A percentile compares a stretch with the other conserved stretches of the same genome.
Evolutionary conservation across 2,888 invertebrate species (phyloP).

Genomic region (Himalopsyche tibetana): DNA sequence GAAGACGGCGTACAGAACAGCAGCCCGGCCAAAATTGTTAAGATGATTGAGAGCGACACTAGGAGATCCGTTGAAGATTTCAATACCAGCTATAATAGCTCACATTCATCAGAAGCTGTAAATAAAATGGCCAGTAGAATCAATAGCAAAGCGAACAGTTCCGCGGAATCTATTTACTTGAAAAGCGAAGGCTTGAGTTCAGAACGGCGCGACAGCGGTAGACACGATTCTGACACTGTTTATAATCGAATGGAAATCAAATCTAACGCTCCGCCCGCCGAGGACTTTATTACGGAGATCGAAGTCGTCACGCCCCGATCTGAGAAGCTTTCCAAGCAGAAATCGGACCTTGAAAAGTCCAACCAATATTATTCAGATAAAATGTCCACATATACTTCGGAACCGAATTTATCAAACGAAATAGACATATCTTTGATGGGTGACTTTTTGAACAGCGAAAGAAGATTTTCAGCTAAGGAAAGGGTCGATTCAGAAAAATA

Average conservation of each 20-base stretch:
- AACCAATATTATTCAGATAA: constrained; percentile 45
- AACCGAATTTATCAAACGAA: constrained; percentile 68
- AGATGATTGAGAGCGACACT: constrained; percentile 62
- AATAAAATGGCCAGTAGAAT: constrained; percentile 55
- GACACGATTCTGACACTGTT: constrained; percentile 24
- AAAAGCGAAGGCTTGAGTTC: constrained; percentile 65
- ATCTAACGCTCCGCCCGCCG: constrained; percentile 68
- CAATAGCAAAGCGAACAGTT: constrained; percentile 48
- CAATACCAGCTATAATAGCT: constrained; percentile 3
- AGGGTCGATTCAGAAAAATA: constrained; percentile 68
- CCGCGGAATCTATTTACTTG: constrained; percentile 35
- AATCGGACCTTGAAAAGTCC: constrained; percentile 27
- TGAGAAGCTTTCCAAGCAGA: constrained; percentile 69
- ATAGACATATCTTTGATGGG: constrained; percentile 74
- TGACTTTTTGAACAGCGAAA: constrained; percentile 75
- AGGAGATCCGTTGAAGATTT: constrained; percentile 69
- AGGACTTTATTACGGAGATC: constrained; percentile 85
- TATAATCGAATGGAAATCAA: constrained; percentile 51
- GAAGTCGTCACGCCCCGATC: constrained; percentile 80
- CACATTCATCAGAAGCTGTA: constrained; percentile 39
- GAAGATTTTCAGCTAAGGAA: constrained; percentile 73
- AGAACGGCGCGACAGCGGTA: constrained; percentile 68
- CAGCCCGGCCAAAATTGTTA: constrained; percentile 64
- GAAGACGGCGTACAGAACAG: constrained; percentile 67
- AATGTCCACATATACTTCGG: constrained; percentile 23